These are phyloP conservation scores for Crypturellus tataupa DNA, from an alignment of 2,797 vertebrate species.

Conservation along the genomic window DNA sequence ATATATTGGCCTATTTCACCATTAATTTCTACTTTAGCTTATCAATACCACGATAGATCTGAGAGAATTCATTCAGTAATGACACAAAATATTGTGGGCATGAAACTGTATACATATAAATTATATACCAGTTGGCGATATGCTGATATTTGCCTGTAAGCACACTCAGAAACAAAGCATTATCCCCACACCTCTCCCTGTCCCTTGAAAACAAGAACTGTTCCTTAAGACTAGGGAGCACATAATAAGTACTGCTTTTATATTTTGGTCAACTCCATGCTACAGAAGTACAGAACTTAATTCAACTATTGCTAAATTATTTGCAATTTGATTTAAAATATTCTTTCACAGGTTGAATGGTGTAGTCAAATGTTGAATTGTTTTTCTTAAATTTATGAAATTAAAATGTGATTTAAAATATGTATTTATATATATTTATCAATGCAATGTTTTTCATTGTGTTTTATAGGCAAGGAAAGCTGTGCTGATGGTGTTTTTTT, in stretches of 20 bases:
- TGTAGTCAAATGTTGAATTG: neutral
- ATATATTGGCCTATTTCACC: slow-evolving; percentile 4
- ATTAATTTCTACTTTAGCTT: neutral
- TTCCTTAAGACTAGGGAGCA: neutral
- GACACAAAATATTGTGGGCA: neutral
- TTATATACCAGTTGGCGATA: neutral
- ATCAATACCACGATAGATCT: neutral
- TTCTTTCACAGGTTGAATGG: neutral
- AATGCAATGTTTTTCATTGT: slow-evolving; percentile 5
- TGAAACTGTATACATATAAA: neutral
- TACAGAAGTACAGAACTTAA: neutral
- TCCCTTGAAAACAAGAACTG: neutral
- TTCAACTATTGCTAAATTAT: neutral
- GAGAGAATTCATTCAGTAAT: neutral
- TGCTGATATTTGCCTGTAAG: neutral
- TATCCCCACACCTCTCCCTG: neutral
- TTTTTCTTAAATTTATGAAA: neutral
- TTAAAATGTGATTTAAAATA: neutral
- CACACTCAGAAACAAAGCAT: neutral
- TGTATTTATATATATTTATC: neutral
- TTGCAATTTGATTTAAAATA: neutral
- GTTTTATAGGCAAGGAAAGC: slow-evolving; percentile 90
- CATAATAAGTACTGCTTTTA: neutral
- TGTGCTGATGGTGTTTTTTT: slow-evolving; percentile 84
- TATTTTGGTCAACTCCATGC: neutral